phyloP scores from a whole-genome alignment of 2,797 vertebrate species.

The Craterocephalus amniculus region DNA sequence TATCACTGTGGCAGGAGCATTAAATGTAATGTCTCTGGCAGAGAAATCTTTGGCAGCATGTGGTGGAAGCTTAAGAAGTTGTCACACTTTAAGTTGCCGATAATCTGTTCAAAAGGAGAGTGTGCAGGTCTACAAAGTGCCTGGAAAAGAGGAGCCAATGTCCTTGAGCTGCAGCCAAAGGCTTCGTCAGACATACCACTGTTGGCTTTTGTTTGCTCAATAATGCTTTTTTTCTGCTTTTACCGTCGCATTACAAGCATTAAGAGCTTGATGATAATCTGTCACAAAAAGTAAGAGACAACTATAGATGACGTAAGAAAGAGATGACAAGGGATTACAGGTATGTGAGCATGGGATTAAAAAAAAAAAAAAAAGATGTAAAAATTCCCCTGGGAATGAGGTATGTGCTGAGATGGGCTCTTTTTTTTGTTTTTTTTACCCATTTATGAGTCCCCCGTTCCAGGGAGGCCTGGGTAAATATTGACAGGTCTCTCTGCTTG shows the following conservation, averaged over 20 bases:
- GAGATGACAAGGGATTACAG: slow-evolving; percentile 71
- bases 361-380: slow-evolving; percentile 65
- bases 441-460: slow-evolving; percentile 76
- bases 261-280: slow-evolving; percentile 56
- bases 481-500: slow-evolving; percentile 74
- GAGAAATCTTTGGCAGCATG: slow-evolving; percentile 86
- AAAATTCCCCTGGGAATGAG: slow-evolving; percentile 76
- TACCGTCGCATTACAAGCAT: slow-evolving; percentile 47
- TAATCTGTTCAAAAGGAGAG: slow-evolving; percentile 89
- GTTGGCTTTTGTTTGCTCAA: slow-evolving; percentile 47
- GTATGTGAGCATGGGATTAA: slow-evolving; percentile 76
- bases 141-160: slow-evolving; percentile 52
- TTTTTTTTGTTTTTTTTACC: slow-evolving; percentile 65
- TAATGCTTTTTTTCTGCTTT: slow-evolving; percentile 39
- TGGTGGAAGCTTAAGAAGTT: slow-evolving; percentile 89
- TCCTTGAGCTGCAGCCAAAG: slow-evolving; percentile 62
- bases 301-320: slow-evolving; percentile 51
- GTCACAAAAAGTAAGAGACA: slow-evolving; percentile 49
- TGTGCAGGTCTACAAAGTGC: slow-evolving; percentile 78
- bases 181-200: slow-evolving; percentile 68
- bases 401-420: slow-evolving; percentile 81
- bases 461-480: slow-evolving; percentile 83
- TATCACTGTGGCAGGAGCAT: slow-evolving; percentile 84
- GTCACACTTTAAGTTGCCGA: slow-evolving; percentile 91
- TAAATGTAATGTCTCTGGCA: slow-evolving; percentile 86